These are phyloP conservation scores for Montipora cactus DNA, from an alignment of 64 coral and sea anemone species.

Conservation along the genomic window DNA sequence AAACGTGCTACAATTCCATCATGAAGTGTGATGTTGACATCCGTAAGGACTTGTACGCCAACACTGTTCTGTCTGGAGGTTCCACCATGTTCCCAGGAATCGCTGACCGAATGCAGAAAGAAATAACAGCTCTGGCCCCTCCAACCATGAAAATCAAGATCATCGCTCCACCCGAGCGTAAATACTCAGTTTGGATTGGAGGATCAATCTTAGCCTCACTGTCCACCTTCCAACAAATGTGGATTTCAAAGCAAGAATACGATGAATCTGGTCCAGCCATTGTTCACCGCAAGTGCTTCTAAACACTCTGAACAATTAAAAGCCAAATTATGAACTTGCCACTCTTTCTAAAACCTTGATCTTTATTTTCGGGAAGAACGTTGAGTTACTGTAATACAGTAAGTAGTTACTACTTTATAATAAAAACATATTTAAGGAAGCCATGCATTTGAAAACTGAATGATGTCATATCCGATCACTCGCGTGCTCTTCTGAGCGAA, in stretches of 20 bases:
- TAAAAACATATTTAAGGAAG: neutral
- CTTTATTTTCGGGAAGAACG: neutral
- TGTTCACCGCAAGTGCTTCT: conserved; percentile 77
- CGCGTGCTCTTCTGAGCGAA: too few relatives aligned
- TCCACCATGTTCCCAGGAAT: conserved; percentile 78
- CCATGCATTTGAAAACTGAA: too few relatives aligned
- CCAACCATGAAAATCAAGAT: conserved; percentile 70
- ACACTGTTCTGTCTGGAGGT: conserved; percentile 75
- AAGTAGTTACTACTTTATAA: neutral
- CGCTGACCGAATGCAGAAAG: conserved; percentile 77
- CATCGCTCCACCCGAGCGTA: conserved; percentile 50
- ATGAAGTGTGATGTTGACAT: conserved; percentile 82
- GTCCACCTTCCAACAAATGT: conserved; percentile 87
- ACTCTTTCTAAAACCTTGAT: neutral
- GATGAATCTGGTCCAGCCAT: conserved; percentile 76
- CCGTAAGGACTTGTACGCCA: conserved; percentile 78
- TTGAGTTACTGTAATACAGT: conserved; percentile 30
- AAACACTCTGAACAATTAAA: neutral
- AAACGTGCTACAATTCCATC: conserved; percentile 77
- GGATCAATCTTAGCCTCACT: conserved; percentile 75
- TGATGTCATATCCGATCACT: too few relatives aligned
- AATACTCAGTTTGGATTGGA: conserved; percentile 75
- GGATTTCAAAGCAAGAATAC: conserved; percentile 82
- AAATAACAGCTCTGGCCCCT: conserved; percentile 54
- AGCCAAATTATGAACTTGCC: neutral